A percentile compares a stretch with the other conserved stretches of the same genome.
These are phyloP conservation scores for Formica selysi DNA, from an alignment of 1,140 invertebrate species.

Conservation along the genomic window DNA sequence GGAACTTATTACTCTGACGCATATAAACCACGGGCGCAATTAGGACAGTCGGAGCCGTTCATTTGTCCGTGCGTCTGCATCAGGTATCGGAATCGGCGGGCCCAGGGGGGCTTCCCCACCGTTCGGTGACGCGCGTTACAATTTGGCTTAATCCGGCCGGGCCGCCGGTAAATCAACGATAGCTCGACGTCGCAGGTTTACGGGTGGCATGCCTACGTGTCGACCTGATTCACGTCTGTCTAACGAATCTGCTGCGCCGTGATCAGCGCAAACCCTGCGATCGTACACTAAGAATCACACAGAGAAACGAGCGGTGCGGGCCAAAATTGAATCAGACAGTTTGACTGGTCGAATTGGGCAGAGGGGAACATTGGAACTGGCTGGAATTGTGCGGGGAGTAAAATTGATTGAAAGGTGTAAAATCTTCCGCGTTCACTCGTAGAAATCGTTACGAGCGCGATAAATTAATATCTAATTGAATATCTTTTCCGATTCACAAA, in stretches of 20 bases:
- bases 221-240: slow-evolving; percentile 61
- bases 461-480: slow-evolving; percentile 16
- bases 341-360: neutral
- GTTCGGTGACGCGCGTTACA: slow-evolving; percentile 57
- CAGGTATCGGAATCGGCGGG: slow-evolving; percentile 39
- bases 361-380: neutral
- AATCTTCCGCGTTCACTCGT: neutral
- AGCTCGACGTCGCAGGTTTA: slow-evolving; percentile 50
- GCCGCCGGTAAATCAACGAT: slow-evolving; percentile 58
- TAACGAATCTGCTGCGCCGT: slow-evolving; percentile 45
- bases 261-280: slow-evolving; percentile 43
- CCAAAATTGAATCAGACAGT: slow-evolving; percentile 37
- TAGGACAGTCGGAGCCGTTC: slow-evolving; percentile 39
- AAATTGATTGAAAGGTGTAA: slow-evolving; percentile 1
- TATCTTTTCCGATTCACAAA: neutral
- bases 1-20: neutral
- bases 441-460: neutral
- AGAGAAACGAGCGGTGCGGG: neutral
- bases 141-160: slow-evolving; percentile 56
- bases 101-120: slow-evolving; percentile 22
- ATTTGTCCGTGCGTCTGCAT: slow-evolving; percentile 58
- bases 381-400: neutral
- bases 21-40: slow-evolving; percentile 30
- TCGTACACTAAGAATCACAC: slow-evolving; percentile 34
- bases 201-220: slow-evolving; percentile 50